These are phyloP conservation scores for Gryon sp. DNA, from an alignment of 1,140 invertebrate species.

Conservation along the genomic window DNA sequence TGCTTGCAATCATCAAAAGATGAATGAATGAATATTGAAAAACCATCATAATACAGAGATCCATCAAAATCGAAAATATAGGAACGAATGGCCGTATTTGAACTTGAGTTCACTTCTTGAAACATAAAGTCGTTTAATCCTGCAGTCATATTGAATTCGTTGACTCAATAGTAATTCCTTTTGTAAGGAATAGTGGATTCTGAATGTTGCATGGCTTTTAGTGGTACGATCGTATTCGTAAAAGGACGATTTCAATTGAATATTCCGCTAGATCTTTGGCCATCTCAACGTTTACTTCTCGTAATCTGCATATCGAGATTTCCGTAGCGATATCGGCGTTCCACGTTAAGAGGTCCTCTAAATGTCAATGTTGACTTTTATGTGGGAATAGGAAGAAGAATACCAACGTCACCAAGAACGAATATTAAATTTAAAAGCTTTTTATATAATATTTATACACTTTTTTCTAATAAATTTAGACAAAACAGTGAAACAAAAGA, in stretches of 20 bases:
- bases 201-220: conserved; percentile 48
- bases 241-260: conserved; percentile 52
- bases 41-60: too few species aligned
- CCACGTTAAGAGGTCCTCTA: conserved; percentile 36
- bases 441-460: too few species aligned
- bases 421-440: conserved; percentile 13
- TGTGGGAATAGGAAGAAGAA: too few species aligned
- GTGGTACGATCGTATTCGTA: conserved; percentile 9
- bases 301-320: conserved; percentile 65
- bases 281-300: conserved; percentile 45
- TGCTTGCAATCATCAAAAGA: too few species aligned
- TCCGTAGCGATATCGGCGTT: conserved; percentile 52
- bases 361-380: conserved; percentile 53
- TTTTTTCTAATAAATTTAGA: conserved; percentile 17
- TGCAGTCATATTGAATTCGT: background rate
- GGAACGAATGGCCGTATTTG: too few species aligned
- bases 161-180: conserved; percentile 19
- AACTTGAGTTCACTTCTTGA: too few species aligned
- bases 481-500: too few species aligned
- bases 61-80: too few species aligned
- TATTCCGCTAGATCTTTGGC: conserved; percentile 51
- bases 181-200: conserved; percentile 1
- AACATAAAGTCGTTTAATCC: background rate
- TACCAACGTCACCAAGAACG: conserved; percentile 4
- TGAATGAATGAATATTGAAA: too few species aligned